Evolutionary conservation across 64 coral and sea anemone species (phyloP).

Genomic region (Dendrophyllia cribrosa): DNA sequence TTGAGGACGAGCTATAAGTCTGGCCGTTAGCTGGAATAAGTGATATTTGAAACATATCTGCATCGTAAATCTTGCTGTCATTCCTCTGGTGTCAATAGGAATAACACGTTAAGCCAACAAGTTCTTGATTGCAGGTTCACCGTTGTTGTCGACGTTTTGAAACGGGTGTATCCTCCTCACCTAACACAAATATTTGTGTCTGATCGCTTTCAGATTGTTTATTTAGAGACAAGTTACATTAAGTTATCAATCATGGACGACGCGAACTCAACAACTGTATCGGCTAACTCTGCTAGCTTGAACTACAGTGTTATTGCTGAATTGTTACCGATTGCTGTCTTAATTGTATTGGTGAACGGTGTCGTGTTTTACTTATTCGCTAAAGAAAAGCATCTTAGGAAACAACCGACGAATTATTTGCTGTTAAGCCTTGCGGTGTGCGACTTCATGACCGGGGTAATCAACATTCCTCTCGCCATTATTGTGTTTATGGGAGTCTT

Average conservation of each 20-base stretch:
- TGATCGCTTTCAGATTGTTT: no score
- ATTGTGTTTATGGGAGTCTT: not conserved
- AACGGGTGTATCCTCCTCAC: no score
- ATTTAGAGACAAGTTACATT: no score
- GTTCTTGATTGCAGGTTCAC: no score
- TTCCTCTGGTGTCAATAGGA: no score
- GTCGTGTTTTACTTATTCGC: conserved; percentile 69
- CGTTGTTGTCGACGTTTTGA: no score
- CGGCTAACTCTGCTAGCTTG: not conserved
- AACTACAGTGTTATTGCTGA: not conserved
- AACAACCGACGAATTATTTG: conserved; percentile 64
- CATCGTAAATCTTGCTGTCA: no score
- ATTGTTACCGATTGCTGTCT: conserved; percentile 34
- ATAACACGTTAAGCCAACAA: no score
- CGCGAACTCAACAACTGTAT: not conserved
- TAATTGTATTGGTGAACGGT: conserved; percentile 57
- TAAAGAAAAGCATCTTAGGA: conserved; percentile 31
- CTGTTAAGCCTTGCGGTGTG: conserved; percentile 69
- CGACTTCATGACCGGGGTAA: conserved; percentile 64
- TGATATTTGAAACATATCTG: no score
- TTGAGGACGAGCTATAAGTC: no score
- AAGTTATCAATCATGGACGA: not conserved
- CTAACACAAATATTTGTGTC: no score
- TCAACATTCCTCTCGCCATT: conserved; percentile 54
- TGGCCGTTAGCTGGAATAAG: no score